A percentile compares a stretch with the other conserved stretches of the same genome.
Evolutionary conservation across 2,888 invertebrate species (phyloP).

Genomic region (Osmoderma eremita): DNA sequence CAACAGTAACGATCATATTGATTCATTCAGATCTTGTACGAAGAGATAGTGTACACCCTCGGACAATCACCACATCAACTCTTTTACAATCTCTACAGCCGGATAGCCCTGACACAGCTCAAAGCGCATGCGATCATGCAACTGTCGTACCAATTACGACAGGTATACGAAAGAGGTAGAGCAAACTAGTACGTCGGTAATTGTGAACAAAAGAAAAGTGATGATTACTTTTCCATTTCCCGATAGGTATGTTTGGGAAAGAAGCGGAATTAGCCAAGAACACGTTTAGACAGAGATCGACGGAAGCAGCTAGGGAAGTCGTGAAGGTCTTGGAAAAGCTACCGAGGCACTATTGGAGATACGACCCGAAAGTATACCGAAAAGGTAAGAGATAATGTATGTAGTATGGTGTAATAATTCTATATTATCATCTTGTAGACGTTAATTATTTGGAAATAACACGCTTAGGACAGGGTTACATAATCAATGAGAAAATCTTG

Average conservation of each 20-base stretch:
- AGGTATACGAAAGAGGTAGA: slow-evolving; percentile 1
- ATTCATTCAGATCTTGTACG: background rate
- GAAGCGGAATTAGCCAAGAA: slow-evolving; percentile 75
- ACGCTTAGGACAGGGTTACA: slow-evolving; percentile 80
- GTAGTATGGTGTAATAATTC: background rate
- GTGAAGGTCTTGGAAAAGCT: background rate
- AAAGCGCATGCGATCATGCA: slow-evolving; percentile 86
- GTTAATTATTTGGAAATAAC: slow-evolving; percentile 79
- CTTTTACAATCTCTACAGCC: slow-evolving; percentile 78
- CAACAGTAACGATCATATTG: too few species aligned
- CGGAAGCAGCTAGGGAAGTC: background rate
- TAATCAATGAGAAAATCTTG: slow-evolving; percentile 86
- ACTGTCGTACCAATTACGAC: slow-evolving; percentile 81
- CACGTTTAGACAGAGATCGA: slow-evolving; percentile 74
- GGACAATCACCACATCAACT: slow-evolving; percentile 55
- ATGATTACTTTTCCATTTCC: background rate
- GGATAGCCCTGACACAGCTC: slow-evolving; percentile 78
- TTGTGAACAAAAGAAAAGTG: too few species aligned
- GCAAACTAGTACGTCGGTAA: too few species aligned
- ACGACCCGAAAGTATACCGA: background rate
- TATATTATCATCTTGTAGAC: slow-evolving; percentile 55
- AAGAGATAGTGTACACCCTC: background rate
- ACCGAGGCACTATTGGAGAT: slow-evolving; percentile 2
- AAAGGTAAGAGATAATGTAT: slow-evolving; percentile 41
- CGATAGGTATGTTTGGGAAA: slow-evolving; percentile 63